Evolutionary conservation across 2,888 invertebrate species (phyloP).

Genomic region (Pollenia amentaria): DNA sequence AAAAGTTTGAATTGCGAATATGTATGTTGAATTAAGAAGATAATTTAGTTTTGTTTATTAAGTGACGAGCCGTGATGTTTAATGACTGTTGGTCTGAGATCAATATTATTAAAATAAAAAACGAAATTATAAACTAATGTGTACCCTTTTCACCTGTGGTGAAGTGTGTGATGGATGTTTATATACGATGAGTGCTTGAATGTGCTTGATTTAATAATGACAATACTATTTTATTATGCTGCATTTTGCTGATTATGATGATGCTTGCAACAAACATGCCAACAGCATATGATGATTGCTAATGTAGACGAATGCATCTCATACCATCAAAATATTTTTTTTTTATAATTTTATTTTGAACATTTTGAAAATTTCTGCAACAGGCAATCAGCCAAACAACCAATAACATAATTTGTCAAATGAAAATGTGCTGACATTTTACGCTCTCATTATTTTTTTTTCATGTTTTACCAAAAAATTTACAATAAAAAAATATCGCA

Average conservation of each 20-base stretch:
- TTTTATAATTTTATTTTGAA: constrained; percentile 14
- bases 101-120: too few species aligned
- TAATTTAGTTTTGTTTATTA: too few species aligned
- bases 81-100: too few species aligned
- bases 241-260: constrained; percentile 5
- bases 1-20: too few species aligned
- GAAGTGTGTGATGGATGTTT: too few species aligned
- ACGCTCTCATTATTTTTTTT: constrained; percentile 41
- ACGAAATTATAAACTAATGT: too few species aligned
- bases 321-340: neutral
- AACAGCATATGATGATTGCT: constrained; percentile 11
- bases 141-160: too few species aligned
- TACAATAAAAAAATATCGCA: neutral
- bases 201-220: neutral
- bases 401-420: constrained; percentile 56
- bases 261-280: constrained; percentile 13
- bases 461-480: constrained; percentile 2
- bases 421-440: constrained; percentile 58
- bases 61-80: too few species aligned
- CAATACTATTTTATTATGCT: constrained; percentile 1
- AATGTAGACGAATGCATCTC: neutral
- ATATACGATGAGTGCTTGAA: too few species aligned
- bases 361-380: constrained; percentile 23
- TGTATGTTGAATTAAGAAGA: too few species aligned
- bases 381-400: constrained; percentile 25